Evolutionary conservation across 2,888 invertebrate genomes (phyloP).

Genomic region (Epirrhoe alternata): DNA sequence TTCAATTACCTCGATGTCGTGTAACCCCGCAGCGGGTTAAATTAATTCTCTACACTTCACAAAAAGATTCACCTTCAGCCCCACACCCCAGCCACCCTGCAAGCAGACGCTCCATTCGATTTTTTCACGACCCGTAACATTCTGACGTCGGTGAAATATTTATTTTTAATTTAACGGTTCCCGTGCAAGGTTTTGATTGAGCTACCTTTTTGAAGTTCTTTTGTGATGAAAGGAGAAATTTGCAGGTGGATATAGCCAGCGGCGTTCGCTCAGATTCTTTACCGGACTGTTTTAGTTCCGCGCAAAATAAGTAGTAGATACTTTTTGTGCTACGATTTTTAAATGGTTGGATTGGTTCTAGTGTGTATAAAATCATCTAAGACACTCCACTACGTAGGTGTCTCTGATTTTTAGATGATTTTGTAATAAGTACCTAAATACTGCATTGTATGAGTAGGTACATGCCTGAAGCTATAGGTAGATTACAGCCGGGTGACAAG

Average conservation of each 20-base stretch:
- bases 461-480: constrained; percentile 14
- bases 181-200: constrained; percentile 73
- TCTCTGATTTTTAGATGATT: neutral
- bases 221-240: constrained; percentile 67
- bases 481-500: constrained; percentile 43
- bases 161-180: constrained; percentile 84
- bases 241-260: constrained; percentile 49
- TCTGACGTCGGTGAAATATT: constrained; percentile 83
- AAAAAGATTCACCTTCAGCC: constrained; percentile 81
- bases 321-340: neutral
- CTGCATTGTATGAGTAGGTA: neutral
- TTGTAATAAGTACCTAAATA: neutral
- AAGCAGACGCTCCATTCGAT: constrained; percentile 71
- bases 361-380: no score
- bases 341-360: no score
- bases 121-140: constrained; percentile 72
- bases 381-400: no score
- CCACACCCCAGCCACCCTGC: constrained; percentile 63
- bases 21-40: constrained; percentile 86
- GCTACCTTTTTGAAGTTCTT: constrained; percentile 75
- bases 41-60: constrained; percentile 85
- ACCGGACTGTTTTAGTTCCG: neutral
- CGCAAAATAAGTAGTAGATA: neutral
- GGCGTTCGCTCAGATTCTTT: constrained; percentile 5
- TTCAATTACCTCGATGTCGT: constrained; percentile 65